Conservation (phyloP, 2,113 vertebrate species). For the Leucosticte australis region DNA sequence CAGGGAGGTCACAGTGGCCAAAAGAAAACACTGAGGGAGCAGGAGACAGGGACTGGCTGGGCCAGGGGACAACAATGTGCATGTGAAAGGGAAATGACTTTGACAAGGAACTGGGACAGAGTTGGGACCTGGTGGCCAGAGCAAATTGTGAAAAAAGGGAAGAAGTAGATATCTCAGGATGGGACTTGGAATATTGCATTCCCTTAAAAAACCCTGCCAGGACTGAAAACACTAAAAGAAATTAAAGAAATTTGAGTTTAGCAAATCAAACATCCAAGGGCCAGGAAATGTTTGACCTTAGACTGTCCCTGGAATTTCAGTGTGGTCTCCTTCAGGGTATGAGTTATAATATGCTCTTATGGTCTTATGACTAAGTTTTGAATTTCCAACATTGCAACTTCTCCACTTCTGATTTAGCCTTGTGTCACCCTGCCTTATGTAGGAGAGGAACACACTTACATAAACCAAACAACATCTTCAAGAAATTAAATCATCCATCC, state of each 20-base stretch:
- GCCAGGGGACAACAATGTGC: neutral
- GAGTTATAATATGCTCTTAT: neutral
- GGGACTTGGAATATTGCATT: neutral
- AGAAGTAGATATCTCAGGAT: neutral
- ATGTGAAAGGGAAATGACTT: neutral
- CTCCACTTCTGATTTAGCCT: neutral
- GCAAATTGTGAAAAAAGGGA: neutral
- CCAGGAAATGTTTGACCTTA: neutral
- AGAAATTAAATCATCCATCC: neutral
- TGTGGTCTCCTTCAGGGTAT: neutral
- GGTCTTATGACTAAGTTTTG: neutral
- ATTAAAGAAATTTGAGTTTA: neutral
- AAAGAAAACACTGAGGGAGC: neutral
- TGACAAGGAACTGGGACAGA: neutral
- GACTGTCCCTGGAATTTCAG: neutral
- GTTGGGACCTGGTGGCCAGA: neutral
- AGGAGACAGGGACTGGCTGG: neutral
- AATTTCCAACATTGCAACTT: neutral
- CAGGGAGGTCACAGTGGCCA: neutral
- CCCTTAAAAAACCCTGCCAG: fast-evolving
- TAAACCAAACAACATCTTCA: neutral
- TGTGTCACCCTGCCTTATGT: neutral
- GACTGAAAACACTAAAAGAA: neutral
- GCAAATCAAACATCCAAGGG: neutral
- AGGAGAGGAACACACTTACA: neutral